phyloP scores from a whole-genome alignment of 1,140 invertebrate species.

The Drosophila seguyi region DNA sequence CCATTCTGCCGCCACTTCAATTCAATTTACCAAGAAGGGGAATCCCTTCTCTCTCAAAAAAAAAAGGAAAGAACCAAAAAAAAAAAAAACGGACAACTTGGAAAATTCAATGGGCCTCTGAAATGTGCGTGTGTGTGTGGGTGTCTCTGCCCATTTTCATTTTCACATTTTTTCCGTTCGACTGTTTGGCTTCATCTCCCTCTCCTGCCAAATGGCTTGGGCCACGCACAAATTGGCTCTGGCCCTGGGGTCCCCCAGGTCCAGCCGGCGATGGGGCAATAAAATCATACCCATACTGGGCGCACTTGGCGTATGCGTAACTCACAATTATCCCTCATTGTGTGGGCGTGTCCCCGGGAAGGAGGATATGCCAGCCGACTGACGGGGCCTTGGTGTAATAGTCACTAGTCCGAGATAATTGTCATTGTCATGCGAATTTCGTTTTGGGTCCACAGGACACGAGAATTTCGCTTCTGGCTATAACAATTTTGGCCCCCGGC shows the following conservation, averaged over 20 bases:
- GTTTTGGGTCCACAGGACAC: conserved; percentile 27
- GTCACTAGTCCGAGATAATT: conserved; percentile 61
- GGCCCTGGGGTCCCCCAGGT: conserved; percentile 12
- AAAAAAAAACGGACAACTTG: conserved; percentile 31
- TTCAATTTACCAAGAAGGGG: conserved; percentile 52
- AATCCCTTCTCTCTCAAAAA: conserved; percentile 12
- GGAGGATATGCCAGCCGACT: conserved; percentile 4
- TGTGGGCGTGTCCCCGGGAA: conserved; percentile 58
- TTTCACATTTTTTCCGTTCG: conserved; percentile 29
- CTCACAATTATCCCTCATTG: conserved; percentile 77
- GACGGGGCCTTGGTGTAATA: conserved; percentile 42
- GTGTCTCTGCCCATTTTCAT: conserved; percentile 46
- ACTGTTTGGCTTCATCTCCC: conserved; percentile 56
- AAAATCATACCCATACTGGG: conserved; percentile 67
- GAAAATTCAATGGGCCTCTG: conserved; percentile 47
- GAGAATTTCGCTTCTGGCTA: conserved; percentile 26
- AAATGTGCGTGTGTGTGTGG: conserved; percentile 29
- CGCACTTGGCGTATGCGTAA: conserved; percentile 76
- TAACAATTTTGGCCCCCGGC: conserved; percentile 26
- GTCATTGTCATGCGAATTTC: conserved; percentile 66
- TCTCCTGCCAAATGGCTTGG: conserved; percentile 53
- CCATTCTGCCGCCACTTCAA: conserved; percentile 36
- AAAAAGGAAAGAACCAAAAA: conserved; percentile 17
- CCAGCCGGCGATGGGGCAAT: conserved; percentile 57
- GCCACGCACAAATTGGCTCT: conserved; percentile 67